Evolutionary conservation across 2,888 invertebrate genomes (phyloP), one percentile per base, ranked within the genome.

Genomic region (Frankliniella intonsa): DNA sequence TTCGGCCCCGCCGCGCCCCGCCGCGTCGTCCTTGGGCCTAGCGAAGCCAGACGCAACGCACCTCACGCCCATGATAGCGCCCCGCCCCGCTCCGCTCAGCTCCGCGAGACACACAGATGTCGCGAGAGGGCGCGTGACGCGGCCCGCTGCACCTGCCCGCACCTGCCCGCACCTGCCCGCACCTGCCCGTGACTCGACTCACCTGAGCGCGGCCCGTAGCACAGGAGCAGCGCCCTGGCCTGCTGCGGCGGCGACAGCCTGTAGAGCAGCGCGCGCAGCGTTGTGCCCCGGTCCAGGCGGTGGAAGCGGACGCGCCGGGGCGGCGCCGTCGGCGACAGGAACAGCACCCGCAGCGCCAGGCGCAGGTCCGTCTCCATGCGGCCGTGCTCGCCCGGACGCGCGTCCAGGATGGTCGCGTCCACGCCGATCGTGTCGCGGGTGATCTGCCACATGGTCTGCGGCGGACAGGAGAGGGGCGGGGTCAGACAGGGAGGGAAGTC

Each of bases 191-290:
- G 51, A 9, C 12, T 9, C 51, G 55, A 55, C 55, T 55, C 55
- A 76, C 69, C 69, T 22, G 69, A 76, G 22, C 69, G 69, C 69
- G 69, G 69, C 10, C 69, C 69, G 69, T 76, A 76, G 22, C n/a
- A n/a, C 11, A 76, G 8, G 69, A 76, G 12, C 11, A 76, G 22
- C 22, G 25, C 22, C 25, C 11, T 12, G 69, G 69, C 69, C 69
- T 76, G 69, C 69, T 76, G 69, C 22, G 69, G 25, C 69, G 22
- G 22, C 22, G 22, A 22, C 69, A 76, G 69, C 69, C 22, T 76
- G 69, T 9, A 12, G 25, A 76, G 25, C 25, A 76, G 69, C 69
- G 69, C 69, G 25, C 69, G 69, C 69, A 76, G 69, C 69, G 25
- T 22, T 9, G 12, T 12, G 22, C 8, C 69, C 22, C 69, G 69